Evolutionary conservation across 1,140 invertebrate species (phyloP), one percentile per base, ranked within the genome.

Genomic region (Patella vulgata): DNA sequence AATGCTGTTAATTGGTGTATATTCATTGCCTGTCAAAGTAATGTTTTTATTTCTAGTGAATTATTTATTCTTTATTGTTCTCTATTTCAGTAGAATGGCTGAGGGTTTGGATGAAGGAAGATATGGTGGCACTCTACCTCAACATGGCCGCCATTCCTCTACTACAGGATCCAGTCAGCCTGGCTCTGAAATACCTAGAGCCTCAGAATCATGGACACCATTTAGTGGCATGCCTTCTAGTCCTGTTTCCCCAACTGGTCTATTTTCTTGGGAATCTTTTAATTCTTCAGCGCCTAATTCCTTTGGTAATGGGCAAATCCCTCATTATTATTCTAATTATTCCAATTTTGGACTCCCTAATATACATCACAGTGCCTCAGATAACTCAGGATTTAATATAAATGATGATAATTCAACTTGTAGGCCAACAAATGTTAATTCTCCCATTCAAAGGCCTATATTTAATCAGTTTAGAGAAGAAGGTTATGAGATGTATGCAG

Each of bases 181-280:
- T 23, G 17, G 5, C 17, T 6, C 14, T 48, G 6, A 23, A 3
- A 6, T 25, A 40, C 9, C n/a, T 11, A 53, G 48, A 11, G n/a
- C 62, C 5, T 59, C 30, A 8, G 60, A 28, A 19, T 21, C 59
- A 12, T 71, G 70, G 70, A 71, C 65, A n/a, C 70, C 63, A 40
- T 71, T 71, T 47, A 71, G 65, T 66, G 70, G 70, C 19, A 71
- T 71, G 63, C 65, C 65, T 28, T 63, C 51, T n/a, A 67, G 43
- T 58, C 59, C 70, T 36, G 36, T 44, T 27, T 25, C 61, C 14
- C 33, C 47, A 23, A 39, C 52, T 52, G 57, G 53, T 44, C 31
- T 12, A n/a, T 6, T 12, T 59, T 27, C 58, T 27, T 48, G 23
- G 47, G 23, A 27, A 14, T 8, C 47, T 23, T 17, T 23, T 14